Evolutionary conservation across 2,888 invertebrate genomes (phyloP), one percentile per base, ranked within the genome.

Genomic region (Sarcophaga subvicina): DNA sequence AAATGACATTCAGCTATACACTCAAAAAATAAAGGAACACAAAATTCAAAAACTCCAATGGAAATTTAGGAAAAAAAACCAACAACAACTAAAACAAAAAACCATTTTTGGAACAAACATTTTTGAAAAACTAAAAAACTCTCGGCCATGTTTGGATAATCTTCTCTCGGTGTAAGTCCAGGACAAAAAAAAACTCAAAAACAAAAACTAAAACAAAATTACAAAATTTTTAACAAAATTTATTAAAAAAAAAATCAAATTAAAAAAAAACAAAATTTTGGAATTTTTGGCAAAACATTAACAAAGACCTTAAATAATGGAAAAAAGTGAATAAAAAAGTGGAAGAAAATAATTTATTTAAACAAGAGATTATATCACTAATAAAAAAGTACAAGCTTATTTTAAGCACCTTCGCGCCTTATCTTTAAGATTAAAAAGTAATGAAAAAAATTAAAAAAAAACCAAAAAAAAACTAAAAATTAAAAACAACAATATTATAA

Each of bases 361-460:
- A 88, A 92, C 17, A 54, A 54, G 90, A 86, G 88, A 93, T 94
- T 93, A 94, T 95, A 95, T 95, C 95, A 95, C 94, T 94, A 95
- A 95, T 37, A 37, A 84, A 94, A 95, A 95, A 95, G 95, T 95
- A 95, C 95, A 95, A 95, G 95, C 95, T 95, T 95, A 95, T 95
- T 95, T 95, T 94, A 93, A 95, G 95, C 95, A 95, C 95, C 95
- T 95, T 95, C 95, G 95, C 95, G 95, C 95, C 95, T 95, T 95
- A 95, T 95, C 95, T 95, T 95, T 94, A 95, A 94, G 94, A 94
- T 92, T 93, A 88, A 91, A 91, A 94, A 94, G 93, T 93, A 94
- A 93, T 90, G 90, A 89, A 89, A 87, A 87, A 83, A 71, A 45
- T 59, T 78, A 87, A 86, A 87, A 89, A 85, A 88, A 88, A 84